Evolutionary conservation across 2,797 vertebrate genomes (phyloP).

Genomic region (Salarias fasciatus): DNA sequence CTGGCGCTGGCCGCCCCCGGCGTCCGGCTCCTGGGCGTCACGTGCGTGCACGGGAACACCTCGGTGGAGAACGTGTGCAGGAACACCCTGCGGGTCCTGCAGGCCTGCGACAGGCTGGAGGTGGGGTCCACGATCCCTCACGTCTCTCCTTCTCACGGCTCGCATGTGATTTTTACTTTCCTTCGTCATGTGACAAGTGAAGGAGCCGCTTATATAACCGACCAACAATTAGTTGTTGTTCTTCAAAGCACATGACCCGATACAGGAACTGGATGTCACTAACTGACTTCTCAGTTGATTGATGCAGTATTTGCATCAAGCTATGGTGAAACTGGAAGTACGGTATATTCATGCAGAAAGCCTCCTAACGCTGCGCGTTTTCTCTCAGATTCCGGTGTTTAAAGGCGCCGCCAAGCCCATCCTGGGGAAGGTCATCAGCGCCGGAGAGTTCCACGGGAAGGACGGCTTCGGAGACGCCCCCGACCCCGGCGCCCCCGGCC

Average conservation of each 20-base stretch:
- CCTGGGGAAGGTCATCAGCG: constrained; percentile 61
- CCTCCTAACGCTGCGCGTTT: not conserved
- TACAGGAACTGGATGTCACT: not conserved
- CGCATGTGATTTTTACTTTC: not conserved
- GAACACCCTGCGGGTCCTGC: constrained; percentile 80
- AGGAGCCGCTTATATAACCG: not conserved
- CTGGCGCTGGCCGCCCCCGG: constrained; percentile 74
- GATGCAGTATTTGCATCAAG: too few species aligned
- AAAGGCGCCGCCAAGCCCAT: constrained; percentile 72
- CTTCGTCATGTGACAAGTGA: constrained; percentile 7
- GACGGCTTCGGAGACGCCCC: constrained; percentile 84
- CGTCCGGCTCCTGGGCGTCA: constrained; percentile 80
- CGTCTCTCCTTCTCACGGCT: not conserved
- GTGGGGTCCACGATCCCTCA: constrained; percentile 55
- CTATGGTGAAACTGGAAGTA: too few species aligned
- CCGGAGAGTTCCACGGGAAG: constrained; percentile 75
- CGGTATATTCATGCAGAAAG: too few species aligned
- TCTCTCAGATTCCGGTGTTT: constrained; percentile 82
- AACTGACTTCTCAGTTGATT: too few species aligned
- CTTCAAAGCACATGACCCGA: constrained; percentile 17
- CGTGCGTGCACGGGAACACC: constrained; percentile 83
- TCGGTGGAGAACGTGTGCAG: constrained; percentile 81
- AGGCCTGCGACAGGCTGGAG: constrained; percentile 73
- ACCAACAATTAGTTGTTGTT: constrained; percentile 20
- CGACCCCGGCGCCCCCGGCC: constrained; percentile 71